A percentile compares a stretch with the other conserved stretches of the same genome.
phyloP scores from a whole-genome alignment of 2,797 vertebrate genomes.

The Buphagus erythrorhynchus region DNA sequence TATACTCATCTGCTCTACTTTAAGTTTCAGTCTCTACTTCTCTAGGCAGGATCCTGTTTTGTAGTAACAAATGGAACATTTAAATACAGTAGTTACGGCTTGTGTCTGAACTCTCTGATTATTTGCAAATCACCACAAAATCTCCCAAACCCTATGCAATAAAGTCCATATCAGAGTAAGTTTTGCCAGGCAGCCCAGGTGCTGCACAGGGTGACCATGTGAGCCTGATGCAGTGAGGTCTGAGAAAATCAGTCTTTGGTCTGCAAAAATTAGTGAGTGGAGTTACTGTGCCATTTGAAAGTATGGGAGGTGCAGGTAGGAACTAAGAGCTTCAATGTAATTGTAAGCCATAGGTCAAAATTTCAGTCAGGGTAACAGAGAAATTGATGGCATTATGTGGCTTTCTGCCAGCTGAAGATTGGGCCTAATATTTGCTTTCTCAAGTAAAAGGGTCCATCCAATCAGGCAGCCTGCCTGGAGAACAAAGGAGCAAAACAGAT shows the following conservation, averaged over 20 bases:
- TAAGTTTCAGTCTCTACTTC: not conserved
- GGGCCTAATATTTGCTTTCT: not conserved
- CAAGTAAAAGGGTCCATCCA: not conserved
- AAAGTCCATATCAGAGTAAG: not conserved
- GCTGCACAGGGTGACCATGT: not conserved
- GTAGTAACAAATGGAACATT: not conserved
- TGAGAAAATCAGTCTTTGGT: not conserved
- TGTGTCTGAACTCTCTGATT: not conserved
- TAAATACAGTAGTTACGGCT: not conserved
- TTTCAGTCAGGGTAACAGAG: not conserved
- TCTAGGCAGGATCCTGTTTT: not conserved
- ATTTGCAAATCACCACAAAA: not conserved
- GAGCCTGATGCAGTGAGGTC: not conserved
- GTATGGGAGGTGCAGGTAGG: not conserved
- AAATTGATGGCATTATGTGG: not conserved
- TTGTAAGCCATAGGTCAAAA: not conserved
- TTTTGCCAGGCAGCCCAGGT: not conserved
- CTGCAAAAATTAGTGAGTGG: not conserved
- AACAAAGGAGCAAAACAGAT: not conserved
- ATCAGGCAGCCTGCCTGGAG: conserved; percentile 5
- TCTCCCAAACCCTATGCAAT: not conserved
- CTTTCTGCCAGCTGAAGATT: not conserved
- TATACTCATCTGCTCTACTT: not conserved
- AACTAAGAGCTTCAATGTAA: not conserved
- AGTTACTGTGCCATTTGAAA: not conserved